These are phyloP conservation scores for Rhinogobius similis DNA, from an alignment of 2,113 vertebrate genomes.

Conservation along the genomic window DNA sequence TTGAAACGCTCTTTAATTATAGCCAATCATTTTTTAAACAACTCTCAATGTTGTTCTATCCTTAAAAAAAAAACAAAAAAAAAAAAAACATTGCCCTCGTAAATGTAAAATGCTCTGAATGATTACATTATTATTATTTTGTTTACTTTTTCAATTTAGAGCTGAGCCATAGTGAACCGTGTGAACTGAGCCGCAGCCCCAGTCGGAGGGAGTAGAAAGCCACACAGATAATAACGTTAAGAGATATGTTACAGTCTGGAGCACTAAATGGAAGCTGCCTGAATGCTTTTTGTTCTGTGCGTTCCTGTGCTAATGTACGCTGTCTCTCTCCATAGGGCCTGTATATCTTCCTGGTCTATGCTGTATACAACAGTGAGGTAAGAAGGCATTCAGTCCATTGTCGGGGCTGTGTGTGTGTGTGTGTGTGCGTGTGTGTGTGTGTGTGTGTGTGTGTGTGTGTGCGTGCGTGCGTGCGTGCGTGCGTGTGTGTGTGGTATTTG, in stretches of 20 bases:
- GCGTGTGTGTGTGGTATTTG: slow-evolving; percentile 34
- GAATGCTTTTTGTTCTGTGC: slow-evolving; percentile 20
- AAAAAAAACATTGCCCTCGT: too few species aligned
- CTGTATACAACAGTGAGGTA: slow-evolving; percentile 89
- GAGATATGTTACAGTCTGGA: slow-evolving; percentile 16
- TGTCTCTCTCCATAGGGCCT: slow-evolving; percentile 79
- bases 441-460: slow-evolving; percentile 17
- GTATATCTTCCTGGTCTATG: slow-evolving; percentile 92
- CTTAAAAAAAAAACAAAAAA: too few species aligned
- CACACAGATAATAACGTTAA: slow-evolving; percentile 6
- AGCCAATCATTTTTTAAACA: too few species aligned
- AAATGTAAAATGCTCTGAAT: too few species aligned
- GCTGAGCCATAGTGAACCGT: not conserved
- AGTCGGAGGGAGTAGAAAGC: slow-evolving; percentile 30
- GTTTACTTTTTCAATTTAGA: too few species aligned
- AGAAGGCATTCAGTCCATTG: slow-evolving; percentile 48
- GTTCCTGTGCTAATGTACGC: not conserved
- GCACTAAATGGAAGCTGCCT: slow-evolving; percentile 24
- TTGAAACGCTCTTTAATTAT: too few species aligned
- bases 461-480: slow-evolving; percentile 30
- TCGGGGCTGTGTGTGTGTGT: not conserved
- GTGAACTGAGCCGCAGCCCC: slow-evolving; percentile 8
- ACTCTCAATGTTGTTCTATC: too few species aligned
- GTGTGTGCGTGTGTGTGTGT: slow-evolving; percentile 34
- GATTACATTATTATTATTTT: too few species aligned